phyloP scores from a whole-genome alignment of 2,113 vertebrate species.

The Clarias magur region DNA sequence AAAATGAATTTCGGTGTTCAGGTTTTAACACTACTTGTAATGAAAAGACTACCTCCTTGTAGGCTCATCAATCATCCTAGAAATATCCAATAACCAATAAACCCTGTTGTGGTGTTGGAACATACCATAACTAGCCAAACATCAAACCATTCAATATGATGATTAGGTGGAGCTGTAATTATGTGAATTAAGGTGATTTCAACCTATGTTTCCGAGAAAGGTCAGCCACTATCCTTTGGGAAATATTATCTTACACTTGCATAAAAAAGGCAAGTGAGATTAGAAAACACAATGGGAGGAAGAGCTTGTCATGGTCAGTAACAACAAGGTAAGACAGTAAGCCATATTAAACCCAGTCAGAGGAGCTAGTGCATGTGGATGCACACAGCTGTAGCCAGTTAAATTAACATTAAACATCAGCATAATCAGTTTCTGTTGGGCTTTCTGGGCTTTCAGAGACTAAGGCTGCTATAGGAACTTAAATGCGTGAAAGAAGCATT shows the following conservation, averaged over 20 bases:
- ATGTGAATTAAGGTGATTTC: not conserved
- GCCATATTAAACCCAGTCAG: too few species aligned
- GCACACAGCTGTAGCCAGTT: too few species aligned
- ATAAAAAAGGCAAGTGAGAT: not conserved
- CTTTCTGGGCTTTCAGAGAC: too few species aligned
- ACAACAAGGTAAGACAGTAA: too few species aligned
- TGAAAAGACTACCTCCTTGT: not conserved
- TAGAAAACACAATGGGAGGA: not conserved
- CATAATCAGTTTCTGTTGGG: too few species aligned
- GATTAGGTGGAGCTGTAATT: not conserved
- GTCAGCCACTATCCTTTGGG: not conserved
- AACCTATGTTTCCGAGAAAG: not conserved
- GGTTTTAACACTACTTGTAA: not conserved
- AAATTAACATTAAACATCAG: too few species aligned
- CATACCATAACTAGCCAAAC: not conserved
- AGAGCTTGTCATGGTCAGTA: too few species aligned
- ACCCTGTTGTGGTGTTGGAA: not conserved
- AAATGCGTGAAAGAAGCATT: too few species aligned
- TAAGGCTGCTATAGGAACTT: too few species aligned
- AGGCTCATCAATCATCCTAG: not conserved
- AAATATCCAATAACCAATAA: not conserved
- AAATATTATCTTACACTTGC: not conserved
- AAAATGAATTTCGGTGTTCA: not conserved
- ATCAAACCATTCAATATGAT: not conserved
- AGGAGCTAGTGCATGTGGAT: too few species aligned